Base-by-base conservation (phyloP, 1,140 invertebrate species). In the Agraylea sexmaculata region DNA sequence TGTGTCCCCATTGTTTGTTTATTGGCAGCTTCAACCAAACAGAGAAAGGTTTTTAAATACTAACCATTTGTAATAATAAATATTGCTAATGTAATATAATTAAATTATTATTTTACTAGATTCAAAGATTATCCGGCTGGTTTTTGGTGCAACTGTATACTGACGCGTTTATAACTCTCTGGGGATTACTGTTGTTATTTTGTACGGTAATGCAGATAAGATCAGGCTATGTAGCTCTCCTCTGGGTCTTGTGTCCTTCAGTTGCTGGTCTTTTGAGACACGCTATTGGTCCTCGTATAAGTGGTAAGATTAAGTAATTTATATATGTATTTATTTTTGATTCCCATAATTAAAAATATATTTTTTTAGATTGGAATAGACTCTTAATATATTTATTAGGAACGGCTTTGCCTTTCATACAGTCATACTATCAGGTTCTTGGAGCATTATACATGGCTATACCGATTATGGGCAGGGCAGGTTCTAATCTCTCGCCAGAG, bases 401-500 rank as follows among this genome's bases (percentile, higher is more conserved):
- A 40, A 58, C 72, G 42, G 66, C 68, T 31, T 57, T 82, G 43
- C 77, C 79, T n/a, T 74, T 79, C 42, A 66, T 77, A 17, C 75
- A 83, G 54, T 68, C 71, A 25, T 74, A 75, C 40, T 86, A 87
- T 57, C 69, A 83, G 51, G 62, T 74, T 32, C 80, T 91, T 43
- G 62, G 59, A 45, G 63, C 64, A 42, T 49, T 71, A 21, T 60
- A 64, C 49, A 60, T 68, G 53, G 63, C 69, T 54, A 78, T 89
- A 44, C 87, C 87, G 2, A 77, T 91, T 44, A 83, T 86, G 79
- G 87, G 87, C 29, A 70, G 88, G 51, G 67, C 75, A 21, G 87
- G 87, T 20, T 69, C 77, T 18, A 74, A 50, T 59, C 73, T 25
- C 69, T 68, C 37, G 57, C 72, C 51, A 66, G 80, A 68, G 51